Evolutionary conservation across 2,797 vertebrate genomes (phyloP), one percentile per base, ranked within the genome.

Genomic region (Spinibarbus caldwelli): DNA sequence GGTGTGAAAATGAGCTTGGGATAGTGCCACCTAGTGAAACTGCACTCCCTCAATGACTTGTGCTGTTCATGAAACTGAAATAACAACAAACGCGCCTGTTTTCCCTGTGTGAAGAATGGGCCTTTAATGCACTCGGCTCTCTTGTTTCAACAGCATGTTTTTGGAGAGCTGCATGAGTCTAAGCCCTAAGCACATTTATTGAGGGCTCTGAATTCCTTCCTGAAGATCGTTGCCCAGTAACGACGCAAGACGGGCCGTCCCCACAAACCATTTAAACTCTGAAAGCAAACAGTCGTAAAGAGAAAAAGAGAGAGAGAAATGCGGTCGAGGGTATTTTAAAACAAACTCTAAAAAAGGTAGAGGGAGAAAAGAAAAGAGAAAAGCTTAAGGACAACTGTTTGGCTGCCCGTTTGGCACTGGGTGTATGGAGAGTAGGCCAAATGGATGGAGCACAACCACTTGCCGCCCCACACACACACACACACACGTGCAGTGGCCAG

Each of bases 191-290:
- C 62, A 90, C 91, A 91, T 92, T 93, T 92, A 93, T 88, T 73
- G 88, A 89, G 86, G 89, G 91, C 89, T 90, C 88, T 66, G 90
- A 92, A 94, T 93, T 94, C 92, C 91, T 91, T 90, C 87, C 91
- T 66, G 59, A 88, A 90, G 90, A 90, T 88, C 83, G 92, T 91
- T 91, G 92, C 93, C 90, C 88, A 90, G 94, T 90, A 93, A 94
- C 94, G 57, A 29, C 12, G 83, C 86, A 88, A 88, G 87, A 87
- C 87, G 85, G 82, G 87, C 78, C 5, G 80, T 87, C 90, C 89
- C 62, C 54, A 47, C 89, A 90, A 90, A 89, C 89, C 91, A 91
- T 91, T 93, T 92, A 90, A 92, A 92, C 83, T 80, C 52, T 86
- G 83, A 92, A 91, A 90, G 92, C 90, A 93, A 92, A 92, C 87